Evolutionary conservation across 2,888 invertebrate species (phyloP).

Genomic region (Sisyra nigra): DNA sequence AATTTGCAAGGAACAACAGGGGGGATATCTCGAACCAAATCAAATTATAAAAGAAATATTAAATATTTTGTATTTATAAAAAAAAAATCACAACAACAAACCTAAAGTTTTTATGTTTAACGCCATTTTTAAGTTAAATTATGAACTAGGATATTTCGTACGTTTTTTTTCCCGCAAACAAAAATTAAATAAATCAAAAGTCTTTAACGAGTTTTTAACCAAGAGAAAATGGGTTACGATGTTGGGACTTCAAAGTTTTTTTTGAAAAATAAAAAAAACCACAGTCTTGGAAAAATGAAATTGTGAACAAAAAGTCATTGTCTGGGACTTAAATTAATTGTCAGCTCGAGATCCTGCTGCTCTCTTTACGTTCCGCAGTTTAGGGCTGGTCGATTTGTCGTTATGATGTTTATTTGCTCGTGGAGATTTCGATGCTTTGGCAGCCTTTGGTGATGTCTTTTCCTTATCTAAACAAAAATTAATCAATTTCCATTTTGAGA

Average conservation of each 20-base stretch:
- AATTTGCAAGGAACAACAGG: too few species aligned
- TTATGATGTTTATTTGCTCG: slow-evolving; percentile 37
- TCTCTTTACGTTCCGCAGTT: slow-evolving; percentile 43
- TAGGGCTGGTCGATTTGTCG: slow-evolving; percentile 48
- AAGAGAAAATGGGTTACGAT: not conserved
- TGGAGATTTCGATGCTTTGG: slow-evolving; percentile 39
- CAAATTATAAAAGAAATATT: too few species aligned
- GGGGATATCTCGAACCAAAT: too few species aligned
- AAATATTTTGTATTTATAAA: too few species aligned
- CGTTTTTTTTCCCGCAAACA: too few species aligned
- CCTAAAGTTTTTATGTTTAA: too few species aligned
- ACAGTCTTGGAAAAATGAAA: too few species aligned
- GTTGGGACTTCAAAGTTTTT: not conserved
- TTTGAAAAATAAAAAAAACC: not conserved
- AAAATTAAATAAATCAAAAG: slow-evolving; percentile 1
- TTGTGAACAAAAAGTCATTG: too few species aligned
- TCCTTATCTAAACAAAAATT: not conserved
- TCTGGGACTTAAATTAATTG: not conserved
- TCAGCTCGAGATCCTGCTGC: slow-evolving; percentile 1
- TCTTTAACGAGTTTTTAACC: not conserved
- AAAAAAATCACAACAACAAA: too few species aligned
- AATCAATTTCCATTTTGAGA: too few species aligned
- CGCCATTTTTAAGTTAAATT: too few species aligned
- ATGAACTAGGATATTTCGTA: too few species aligned
- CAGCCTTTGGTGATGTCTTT: slow-evolving; percentile 16